Base-by-base conservation (phyloP, 1,140 invertebrate genomes). In the Hyphantria cunea region DNA sequence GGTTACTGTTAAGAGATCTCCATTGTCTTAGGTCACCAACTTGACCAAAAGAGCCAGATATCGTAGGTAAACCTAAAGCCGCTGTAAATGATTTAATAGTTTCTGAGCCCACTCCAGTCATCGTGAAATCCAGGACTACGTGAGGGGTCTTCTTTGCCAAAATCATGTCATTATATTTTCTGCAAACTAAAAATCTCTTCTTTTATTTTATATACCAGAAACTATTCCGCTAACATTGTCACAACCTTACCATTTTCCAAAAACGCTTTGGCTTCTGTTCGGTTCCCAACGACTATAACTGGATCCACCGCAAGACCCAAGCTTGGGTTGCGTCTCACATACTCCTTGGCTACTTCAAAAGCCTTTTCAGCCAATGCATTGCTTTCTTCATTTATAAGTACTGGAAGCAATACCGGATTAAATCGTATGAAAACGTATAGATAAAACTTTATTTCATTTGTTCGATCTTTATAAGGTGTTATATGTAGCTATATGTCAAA, bases 21-120 rank as follows among this genome's bases (percentile, higher is more conserved):
- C 96, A 97, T 71, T 96, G 95, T 47, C 94, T 91, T 7, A 97
- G 81, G 87, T 97, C 96, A 0, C 95, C 95, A 14, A 93, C 92
- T 76, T 97, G 95, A 0, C 96, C 97, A 78, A 95, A 97, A 14
- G 96, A 96, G 0, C 94, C 94, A 34, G 95, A 95, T 8, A 98
- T 92, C 0, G 96, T 98, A 4, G 97, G 96, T 58, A 97, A 78
- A 0, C 94, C 95, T 42, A 98, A 79, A 1, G 95, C 94, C 17
- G 94, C 92, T 0, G 95, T 95, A 72, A 98, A 95, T 0, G 95
- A 95, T 82, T 97, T 96, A 0, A 96, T 95, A 0, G 95, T 94
- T 82, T 97, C 96, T 0, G 96, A 96, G 2, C 94, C 93, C 13
- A 95, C 90, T 5, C 96, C 96, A 11, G 93, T 93, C 75, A 93